A percentile compares a stretch with the other conserved stretches of the same genome.
Conservation (phyloP, 2,113 vertebrate species). For the Cepphus grylle region DNA sequence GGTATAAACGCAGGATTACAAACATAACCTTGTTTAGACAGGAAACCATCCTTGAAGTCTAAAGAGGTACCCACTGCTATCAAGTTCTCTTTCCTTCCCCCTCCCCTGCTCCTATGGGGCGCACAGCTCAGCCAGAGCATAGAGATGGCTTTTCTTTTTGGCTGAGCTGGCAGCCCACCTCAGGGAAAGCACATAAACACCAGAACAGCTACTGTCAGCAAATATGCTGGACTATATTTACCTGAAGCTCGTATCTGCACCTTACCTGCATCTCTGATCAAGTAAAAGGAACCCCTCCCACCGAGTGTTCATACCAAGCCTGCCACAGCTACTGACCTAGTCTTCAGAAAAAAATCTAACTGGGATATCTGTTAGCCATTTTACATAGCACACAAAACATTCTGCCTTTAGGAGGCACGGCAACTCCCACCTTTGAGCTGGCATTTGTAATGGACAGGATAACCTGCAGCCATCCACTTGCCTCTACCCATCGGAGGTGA, state of each 20-base stretch:
- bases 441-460: background rate
- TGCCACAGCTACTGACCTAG: background rate
- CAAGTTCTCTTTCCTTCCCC: background rate
- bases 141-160: background rate
- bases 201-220: background rate
- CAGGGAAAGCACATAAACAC: background rate
- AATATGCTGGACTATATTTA: background rate
- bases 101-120: background rate
- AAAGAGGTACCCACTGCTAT: background rate
- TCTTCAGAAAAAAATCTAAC: background rate
- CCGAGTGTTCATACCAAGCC: background rate
- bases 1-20: background rate
- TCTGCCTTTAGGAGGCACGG: background rate
- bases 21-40: background rate
- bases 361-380: background rate
- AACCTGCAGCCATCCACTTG: background rate
- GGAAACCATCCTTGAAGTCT: background rate
- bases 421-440: background rate
- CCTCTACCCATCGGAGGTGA: too few species aligned
- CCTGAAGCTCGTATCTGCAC: background rate
- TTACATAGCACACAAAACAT: accelerated
- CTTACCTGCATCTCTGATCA: background rate
- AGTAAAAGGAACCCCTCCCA: background rate
- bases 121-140: background rate
- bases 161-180: background rate